Evolutionary conservation across 2,797 vertebrate species (phyloP), one percentile per base, ranked within the genome.

Genomic region (Fratercula arctica): DNA sequence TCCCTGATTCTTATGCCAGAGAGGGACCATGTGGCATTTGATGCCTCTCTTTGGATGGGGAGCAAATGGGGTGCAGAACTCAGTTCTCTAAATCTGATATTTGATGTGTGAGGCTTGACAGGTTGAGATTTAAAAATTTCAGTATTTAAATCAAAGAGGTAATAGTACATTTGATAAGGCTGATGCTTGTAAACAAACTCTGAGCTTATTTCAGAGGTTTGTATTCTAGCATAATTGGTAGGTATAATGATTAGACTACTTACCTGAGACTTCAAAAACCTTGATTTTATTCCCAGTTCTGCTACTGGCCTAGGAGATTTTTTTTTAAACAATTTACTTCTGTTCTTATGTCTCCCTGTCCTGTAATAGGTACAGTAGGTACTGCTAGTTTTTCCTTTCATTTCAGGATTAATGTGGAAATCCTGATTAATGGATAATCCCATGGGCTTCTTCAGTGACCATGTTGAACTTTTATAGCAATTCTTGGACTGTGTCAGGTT

Each of bases 101-200:
- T 70, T 3, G 3, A 0, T n/a, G 11, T 33, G 5, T 88, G 59
- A 74, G 60, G 16, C 19, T 64, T 79, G 43, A 18, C 0, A 1
- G 70, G 15, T 16, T 79, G 39, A 67, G 51, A 70, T 50, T 41
- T 91, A 24, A 41, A 63, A n/a, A 86, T 76, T 48, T 90, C 13
- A 26, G 16, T 75, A 54, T 84, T 79, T 59, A 79, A 76, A 35
- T 25, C 0, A 0, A 66, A 68, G 61, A 72, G 21, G 3, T 80
- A 31, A 23, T 61, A 64, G 16, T 57, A 19, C 33, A 39, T 57
- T 53, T 82, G 57, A 76, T 72, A 77, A 66, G 26, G n/a, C 13
- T 81, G 61, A 21, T 5, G 54, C 28, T 24, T 78, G 11, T 46
- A 50, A 72, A 68, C 59, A 74, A 91, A 50, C 16, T 9, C 13